Base-by-base conservation (phyloP, 1,140 invertebrate genomes). In the Danaus plexippus region DNA sequence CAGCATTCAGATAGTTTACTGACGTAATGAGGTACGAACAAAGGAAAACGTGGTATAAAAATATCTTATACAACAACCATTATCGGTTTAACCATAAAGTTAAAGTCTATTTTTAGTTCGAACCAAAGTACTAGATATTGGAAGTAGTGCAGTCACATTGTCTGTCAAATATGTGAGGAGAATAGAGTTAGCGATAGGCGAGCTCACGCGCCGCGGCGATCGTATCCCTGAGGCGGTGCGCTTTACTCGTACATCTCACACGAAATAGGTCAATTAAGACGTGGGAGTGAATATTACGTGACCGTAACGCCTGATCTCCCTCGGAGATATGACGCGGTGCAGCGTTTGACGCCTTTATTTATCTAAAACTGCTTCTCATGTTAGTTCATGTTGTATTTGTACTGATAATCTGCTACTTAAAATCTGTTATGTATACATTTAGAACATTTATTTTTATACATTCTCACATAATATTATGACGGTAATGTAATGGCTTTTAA, bases 231-330 rank as follows among this genome's bases (percentile, higher is more conserved):
- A 79, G 59, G 71, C 67, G 69, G 71, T 59, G 67, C 61, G 66
- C 63, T 66, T 69, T 66, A 60, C 73, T 69, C 63, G 77, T 67
- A 76, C 76, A 74, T 79, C 72, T 76, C 69, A 81, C 80, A 80
- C 79, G 75, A 82, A 86, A 83, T 82, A 73, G 82, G 80, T 82
- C 82, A 84, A 85, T 85, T 85, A 85, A 81, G 80, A 84, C 82
- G 82, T 84, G 80, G 80, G 82, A 85, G 82, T 82, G 80, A 75
- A 60, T 57, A 61, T 64, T 70, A 81, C 82, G 80, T 85, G 82
- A 85, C 80, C 76, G 77, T 84, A 72, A 81, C 80, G 77, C 80
- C 70, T 70, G 78, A 83, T 82, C 68, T 56, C 57, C 42, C 57
- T 49, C 54, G 59, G 59, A 44, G 77, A 84, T 75, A 79, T 54